Base-by-base conservation (phyloP, 2,797 vertebrate genomes). In the Toxotes lorentzi region DNA sequence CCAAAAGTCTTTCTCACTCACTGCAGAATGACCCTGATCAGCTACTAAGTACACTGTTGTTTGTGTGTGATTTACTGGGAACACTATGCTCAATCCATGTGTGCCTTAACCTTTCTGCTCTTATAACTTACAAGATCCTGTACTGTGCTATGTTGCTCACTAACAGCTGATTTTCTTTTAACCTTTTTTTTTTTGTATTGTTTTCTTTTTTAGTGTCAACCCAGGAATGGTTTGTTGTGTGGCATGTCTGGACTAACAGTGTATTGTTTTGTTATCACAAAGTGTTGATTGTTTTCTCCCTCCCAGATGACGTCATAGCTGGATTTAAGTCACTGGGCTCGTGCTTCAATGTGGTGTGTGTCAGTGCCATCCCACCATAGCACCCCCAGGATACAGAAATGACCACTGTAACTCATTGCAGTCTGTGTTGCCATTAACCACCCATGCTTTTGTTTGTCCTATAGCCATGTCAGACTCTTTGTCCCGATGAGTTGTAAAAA, bases 221-320 rank as follows among this genome's bases (percentile, higher is more conserved):
- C 32, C 57, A 81, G 83, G 65, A 91, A 84, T 85, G 51, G 54
- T 64, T 81, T 75, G 79, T 91, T 89, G 76, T 88, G 66, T 88
- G 59, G 68, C 17, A 2, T 76, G 57, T 81, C 60, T 64, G 60
- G 69, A 62, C 85, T 94, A 94, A 94, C 71, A 67, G 64, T 88
- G 86, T 76, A 86, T 88, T 91, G 81, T 93, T 88, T 81, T 70
- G 84, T 88, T 89, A 90, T 87, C 76, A 90, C 88, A 89, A 89
- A 91, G 86, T 87, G 76, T 89, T 88, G 78, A 86, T 92, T 93
- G 90, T 94, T 89, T 91, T 91, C 85, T 84, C 70, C 70, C 68
- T 81, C 71, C 75, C 78, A 91, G 91, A 92, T 91, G 90, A 91
- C 72, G 69, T 86, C 86, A 84, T 75, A 83, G 67, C 74, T 87